Base-by-base conservation (phyloP, 2,888 invertebrate species). In the Nymphalis urticae region DNA sequence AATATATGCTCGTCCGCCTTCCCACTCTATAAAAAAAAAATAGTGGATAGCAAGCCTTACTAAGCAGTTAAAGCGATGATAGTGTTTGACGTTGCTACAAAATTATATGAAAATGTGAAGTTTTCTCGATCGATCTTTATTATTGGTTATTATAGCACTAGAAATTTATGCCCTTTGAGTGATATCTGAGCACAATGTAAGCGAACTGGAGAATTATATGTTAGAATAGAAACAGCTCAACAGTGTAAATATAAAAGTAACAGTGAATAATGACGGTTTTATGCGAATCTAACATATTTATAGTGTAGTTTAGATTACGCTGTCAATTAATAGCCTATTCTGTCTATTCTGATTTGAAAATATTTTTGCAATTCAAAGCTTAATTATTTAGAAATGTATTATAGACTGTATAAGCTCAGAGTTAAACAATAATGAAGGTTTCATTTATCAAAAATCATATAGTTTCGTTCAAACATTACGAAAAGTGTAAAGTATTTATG, bases 21-120 rank as follows among this genome's bases (percentile, higher is more conserved):
- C n/a, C n/a, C n/a, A n/a, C n/a, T n/a, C n/a, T n/a, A n/a, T n/a
- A n/a, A n/a, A n/a, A n/a, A n/a, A n/a, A n/a, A n/a, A n/a, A n/a
- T n/a, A n/a, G n/a, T 54, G 66, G 27, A 54, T 8, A 13, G 16
- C n/a, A 9, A 42, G 50, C 21, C 51, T 65, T 48, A 61, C 47
- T 48, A 32, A 50, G 53, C 53, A 54, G 61, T 61, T 60, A 51
- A 53, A 16, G 54, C 48, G 61, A 66, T 66, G 27, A 62, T 48
- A 48, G 66, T 36, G n/a, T 36, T 62, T 54, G 61, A 47, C 48
- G 54, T 61, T 32, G 19, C 48, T 61, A 60, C 48, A 51, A 61
- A 53, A 48, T 48, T 47, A 47, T 62, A 48, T 50, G 54, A 62
- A 66, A 53, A 32, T 61, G 54, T 42, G 36, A 58, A 54, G 48